Percentiles rank a stretch among this genome's conserved stretches.
phyloP scores from a whole-genome alignment of 1,140 invertebrate genomes.

The Zaprionus ornatus region DNA sequence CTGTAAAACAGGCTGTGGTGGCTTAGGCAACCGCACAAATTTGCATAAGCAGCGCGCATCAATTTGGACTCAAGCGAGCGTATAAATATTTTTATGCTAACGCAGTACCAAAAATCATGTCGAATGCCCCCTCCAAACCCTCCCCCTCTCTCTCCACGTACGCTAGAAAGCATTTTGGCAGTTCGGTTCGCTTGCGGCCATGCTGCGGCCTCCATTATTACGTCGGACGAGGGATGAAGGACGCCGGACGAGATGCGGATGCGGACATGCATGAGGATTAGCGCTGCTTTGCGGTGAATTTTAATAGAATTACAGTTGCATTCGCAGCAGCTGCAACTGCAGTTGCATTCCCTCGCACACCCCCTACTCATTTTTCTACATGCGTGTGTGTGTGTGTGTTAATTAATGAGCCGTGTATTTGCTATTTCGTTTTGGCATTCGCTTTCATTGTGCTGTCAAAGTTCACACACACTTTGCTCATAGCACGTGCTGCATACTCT shows the following conservation, averaged over 20 bases:
- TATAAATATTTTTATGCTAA: constrained; percentile 78
- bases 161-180: background rate
- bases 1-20: constrained; percentile 49
- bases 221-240: constrained; percentile 13
- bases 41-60: constrained; percentile 77
- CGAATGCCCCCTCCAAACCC: background rate
- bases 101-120: constrained; percentile 58
- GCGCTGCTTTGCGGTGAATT: constrained; percentile 65
- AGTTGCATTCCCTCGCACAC: constrained; percentile 8
- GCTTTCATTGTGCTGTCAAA: constrained; percentile 31
- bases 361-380: background rate
- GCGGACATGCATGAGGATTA: constrained; percentile 62
- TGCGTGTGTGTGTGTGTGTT: constrained; percentile 18
- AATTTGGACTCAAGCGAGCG: constrained; percentile 70
- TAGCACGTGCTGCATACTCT: constrained; percentile 3
- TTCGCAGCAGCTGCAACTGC: constrained; percentile 27
- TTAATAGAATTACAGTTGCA: constrained; percentile 72
- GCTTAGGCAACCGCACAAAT: constrained; percentile 71
- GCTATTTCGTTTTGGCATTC: constrained; percentile 30
- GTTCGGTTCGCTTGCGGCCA: constrained; percentile 45
- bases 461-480: constrained; percentile 11
- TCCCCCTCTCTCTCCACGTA: background rate
- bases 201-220: constrained; percentile 50
- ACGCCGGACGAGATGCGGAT: constrained; percentile 39
- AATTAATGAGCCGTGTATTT: constrained; percentile 58